These are phyloP conservation scores for Rhinichthys osculus DNA, from an alignment of 2,797 vertebrate species.

Conservation along the genomic window DNA sequence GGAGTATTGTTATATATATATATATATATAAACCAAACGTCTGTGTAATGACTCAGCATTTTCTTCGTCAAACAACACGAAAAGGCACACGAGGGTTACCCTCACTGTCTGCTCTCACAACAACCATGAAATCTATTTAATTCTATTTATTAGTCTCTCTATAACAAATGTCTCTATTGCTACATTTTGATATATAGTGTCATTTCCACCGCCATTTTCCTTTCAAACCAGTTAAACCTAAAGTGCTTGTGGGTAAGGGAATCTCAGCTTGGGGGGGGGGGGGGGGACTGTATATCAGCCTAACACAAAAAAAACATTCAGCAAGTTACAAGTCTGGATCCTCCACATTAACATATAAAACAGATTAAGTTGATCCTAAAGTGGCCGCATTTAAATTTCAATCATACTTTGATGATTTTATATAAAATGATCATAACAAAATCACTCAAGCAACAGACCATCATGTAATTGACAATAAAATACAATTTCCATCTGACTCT, in stretches of 20 bases:
- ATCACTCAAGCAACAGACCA: slow-evolving; percentile 14
- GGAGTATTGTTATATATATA: slow-evolving; percentile 39
- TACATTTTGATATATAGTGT: slow-evolving; percentile 68
- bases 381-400: background rate
- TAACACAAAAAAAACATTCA: slow-evolving; percentile 14
- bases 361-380: background rate
- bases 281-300: background rate
- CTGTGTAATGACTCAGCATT: slow-evolving; percentile 45
- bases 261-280: background rate
- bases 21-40: slow-evolving; percentile 51
- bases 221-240: slow-evolving; percentile 30
- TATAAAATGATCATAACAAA: slow-evolving; percentile 1
- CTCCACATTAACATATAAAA: background rate
- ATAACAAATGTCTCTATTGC: slow-evolving; percentile 64
- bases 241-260: slow-evolving; percentile 28
- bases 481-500: background rate
- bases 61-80: slow-evolving; percentile 47
- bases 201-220: slow-evolving; percentile 45
- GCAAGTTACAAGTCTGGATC: background rate
- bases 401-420: background rate
- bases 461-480: background rate
- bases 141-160: slow-evolving; percentile 15
- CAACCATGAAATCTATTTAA: slow-evolving; percentile 22
- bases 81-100: slow-evolving; percentile 77
- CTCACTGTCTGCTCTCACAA: slow-evolving; percentile 57